Percentiles rank a stretch among this genome's conserved stretches.
These are phyloP conservation scores for Shinisaurus crocodilurus DNA, from an alignment of 2,113 vertebrate species.

Conservation along the genomic window DNA sequence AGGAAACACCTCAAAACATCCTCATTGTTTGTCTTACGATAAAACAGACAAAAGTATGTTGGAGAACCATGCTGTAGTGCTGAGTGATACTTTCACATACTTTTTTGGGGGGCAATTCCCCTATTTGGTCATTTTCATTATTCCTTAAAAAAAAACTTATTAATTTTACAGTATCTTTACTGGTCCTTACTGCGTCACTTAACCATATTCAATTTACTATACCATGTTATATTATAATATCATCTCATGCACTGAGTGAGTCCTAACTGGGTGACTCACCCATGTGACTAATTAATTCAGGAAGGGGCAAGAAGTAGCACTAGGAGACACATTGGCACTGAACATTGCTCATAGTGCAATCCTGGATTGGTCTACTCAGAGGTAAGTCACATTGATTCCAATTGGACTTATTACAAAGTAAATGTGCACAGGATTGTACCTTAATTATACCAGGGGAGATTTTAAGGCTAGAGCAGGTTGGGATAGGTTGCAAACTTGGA, in stretches of 20 bases:
- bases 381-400: not conserved
- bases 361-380: not conserved
- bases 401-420: not conserved
- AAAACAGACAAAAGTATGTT: not conserved
- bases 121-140: not conserved
- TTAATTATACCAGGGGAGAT: too few species aligned
- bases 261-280: not conserved
- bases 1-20: not conserved
- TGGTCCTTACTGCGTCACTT: not conserved
- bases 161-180: not conserved
- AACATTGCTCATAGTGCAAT: not conserved
- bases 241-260: not conserved
- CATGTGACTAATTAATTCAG: not conserved
- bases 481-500: not conserved
- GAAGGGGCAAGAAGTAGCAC: not conserved
- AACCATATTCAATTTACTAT: not conserved
- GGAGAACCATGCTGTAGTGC: not conserved
- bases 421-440: too few species aligned
- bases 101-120: not conserved
- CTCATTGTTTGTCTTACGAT: not conserved
- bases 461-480: not conserved
- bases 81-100: not conserved
- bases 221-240: not conserved
- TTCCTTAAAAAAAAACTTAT: not conserved
- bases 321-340: slow-evolving; percentile 35